Conservation (phyloP, 2,797 vertebrate species). For the Sparus aurata region DNA sequence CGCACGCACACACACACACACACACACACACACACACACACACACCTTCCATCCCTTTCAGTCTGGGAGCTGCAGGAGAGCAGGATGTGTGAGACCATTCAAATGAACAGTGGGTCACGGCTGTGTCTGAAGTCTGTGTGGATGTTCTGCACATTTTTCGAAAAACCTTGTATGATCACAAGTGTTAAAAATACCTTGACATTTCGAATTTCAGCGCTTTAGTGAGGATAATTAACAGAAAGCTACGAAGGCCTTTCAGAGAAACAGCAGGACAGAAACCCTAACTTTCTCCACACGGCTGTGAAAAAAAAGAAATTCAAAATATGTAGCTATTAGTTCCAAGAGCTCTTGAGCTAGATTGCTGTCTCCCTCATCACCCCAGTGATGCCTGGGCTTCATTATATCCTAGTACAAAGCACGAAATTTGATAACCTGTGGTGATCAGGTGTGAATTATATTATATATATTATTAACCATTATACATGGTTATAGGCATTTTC, state of each 20-base stretch:
- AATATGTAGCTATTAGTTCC: constrained; percentile 36
- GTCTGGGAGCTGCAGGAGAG: constrained; percentile 3
- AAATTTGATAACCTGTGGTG: constrained; percentile 17
- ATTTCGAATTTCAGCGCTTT: constrained; percentile 43
- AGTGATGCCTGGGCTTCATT: constrained; percentile 24
- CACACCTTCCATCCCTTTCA: constrained; percentile 14
- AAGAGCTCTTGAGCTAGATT: constrained; percentile 52
- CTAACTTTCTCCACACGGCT: background rate
- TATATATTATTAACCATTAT: too few species aligned
- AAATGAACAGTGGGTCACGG: constrained; percentile 13
- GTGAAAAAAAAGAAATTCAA: constrained; percentile 23
- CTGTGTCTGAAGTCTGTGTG: constrained; percentile 11
- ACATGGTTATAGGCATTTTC: constrained; percentile 11
- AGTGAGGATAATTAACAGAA: constrained; percentile 30
- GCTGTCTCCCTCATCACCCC: constrained; percentile 25
- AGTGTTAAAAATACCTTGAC: constrained; percentile 33
- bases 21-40: background rate
- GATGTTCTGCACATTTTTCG: constrained; percentile 13
- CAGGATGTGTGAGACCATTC: constrained; percentile 11
- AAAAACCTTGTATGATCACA: constrained; percentile 25
- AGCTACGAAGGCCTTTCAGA: constrained; percentile 37
- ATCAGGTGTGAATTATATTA: constrained; percentile 16
- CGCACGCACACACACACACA: constrained; percentile 15
- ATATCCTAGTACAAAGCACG: constrained; percentile 13
- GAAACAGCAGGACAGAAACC: constrained; percentile 29